Evolutionary conservation across 2,113 vertebrate genomes (phyloP), one percentile per base, ranked within the genome.

Genomic region (Rynchops niger): DNA sequence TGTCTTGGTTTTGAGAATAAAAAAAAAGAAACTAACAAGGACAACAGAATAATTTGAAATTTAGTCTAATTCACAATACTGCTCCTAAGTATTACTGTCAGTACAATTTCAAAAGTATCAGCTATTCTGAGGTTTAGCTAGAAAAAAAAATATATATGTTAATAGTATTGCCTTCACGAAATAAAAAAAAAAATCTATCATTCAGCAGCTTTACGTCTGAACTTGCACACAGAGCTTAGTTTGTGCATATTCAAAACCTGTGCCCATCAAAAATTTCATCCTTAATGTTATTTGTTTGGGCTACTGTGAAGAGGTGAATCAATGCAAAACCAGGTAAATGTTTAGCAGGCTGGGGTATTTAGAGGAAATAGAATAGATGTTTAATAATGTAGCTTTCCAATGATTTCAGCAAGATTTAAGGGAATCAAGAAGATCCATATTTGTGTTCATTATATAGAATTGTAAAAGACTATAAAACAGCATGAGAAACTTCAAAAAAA

Each of bases 381-480:
- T 78, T 53, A 83, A 87, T 82, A 95, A 85, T 79, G 92, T 87
- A 90, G 50, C 55, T 90, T 95, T 74, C 81, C 76, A 87, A 86
- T 67, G 0, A 88, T 93, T 93, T 95, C 74, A 87, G 58, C 22
- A 90, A 63, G 23, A 62, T 23, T 63, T 50, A 67, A 77, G 58
- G 70, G 40, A 71, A 85, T 56, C 30, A 80, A 71, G 69, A 81
- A 58, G 8, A 62, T 58, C 18, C 32, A 34, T 74, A 62, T 74
- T 59, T 9, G 34, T 23, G 17, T 43, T 92, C 72, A 80, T 29
- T 16, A 61, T 49, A 32, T 5, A 86, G 70, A 93, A 89, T 84
- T 93, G 27, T 32, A 77, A 82, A 72, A 94, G 67, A 86, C 91
- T 79, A 86, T 95, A 93, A 94, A 95, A 93, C 52, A 95, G 53